Evolutionary conservation across 2,113 vertebrate species (phyloP), one percentile per base, ranked within the genome.

Genomic region (Vimba vimba): DNA sequence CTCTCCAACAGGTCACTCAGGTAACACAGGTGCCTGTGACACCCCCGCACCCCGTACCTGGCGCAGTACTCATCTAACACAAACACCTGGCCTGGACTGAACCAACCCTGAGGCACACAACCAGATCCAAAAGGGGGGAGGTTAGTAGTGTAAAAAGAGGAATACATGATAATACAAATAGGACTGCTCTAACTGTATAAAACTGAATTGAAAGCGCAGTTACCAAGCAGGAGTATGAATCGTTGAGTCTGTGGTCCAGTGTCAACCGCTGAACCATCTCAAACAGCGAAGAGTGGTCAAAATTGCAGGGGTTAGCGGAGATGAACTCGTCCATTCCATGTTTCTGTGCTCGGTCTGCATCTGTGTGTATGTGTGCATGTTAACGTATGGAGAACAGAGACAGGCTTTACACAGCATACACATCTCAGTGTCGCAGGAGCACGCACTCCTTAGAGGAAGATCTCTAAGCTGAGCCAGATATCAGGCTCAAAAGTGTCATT

Each of bases 261-360:
- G 98, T 99, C 91, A 99, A 97, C 84, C 97, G 97, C 93, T 99
- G 98, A 86, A 99, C 95, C 94, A 96, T 96, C 96, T 99, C 97
- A 94, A 99, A 99, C 92, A 99, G 96, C 81, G 97, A 97, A 93
- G 96, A 94, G 89, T 99, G 98, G 96, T 99, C 96, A 93, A 99
- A 99, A 95, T 96, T 99, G 95, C 98, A 99, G 88, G 98, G 98
- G 93, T 99, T 99, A 89, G 98, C 97, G 86, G 98, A 99, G 94
- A 99, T 99, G 93, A 99, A 99, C 95, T 99, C 98, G 91, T 99
- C 98, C 98, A 99, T 99, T 92, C 98, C 98, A 89, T 99, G 98
- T 90, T 99, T 99, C 95, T 99, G 98, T 88, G 98, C 98, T 93
- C 98, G 97, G 94, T 99, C 98, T 93, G 98, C 98, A 93, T 99